These are phyloP conservation scores for Petrosia ficiformis DNA, from an alignment of 37 sponge, comb jelly and placozoan genomes.

Conservation along the genomic window DNA sequence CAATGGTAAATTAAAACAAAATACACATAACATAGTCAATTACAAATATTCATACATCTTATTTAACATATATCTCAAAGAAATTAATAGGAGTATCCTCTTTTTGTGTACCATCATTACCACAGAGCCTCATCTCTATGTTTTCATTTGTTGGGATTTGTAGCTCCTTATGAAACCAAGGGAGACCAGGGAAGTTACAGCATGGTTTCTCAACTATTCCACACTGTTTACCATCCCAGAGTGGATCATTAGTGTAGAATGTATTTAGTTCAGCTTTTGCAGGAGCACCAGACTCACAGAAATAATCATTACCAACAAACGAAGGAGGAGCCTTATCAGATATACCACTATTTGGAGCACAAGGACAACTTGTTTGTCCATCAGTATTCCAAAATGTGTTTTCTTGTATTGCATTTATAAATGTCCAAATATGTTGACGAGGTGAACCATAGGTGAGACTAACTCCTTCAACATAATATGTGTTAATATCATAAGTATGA, in stretches of 20 bases:
- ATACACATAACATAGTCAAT: too few species aligned
- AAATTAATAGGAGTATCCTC: not conserved
- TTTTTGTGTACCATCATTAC: not conserved
- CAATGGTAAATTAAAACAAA: too few species aligned
- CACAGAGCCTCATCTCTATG: not conserved
- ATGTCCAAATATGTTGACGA: slow-evolving; percentile 27
- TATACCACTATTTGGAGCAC: not conserved
- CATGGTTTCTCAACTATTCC: not conserved
- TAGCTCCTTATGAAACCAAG: slow-evolving; percentile 2
- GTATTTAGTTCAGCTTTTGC: not conserved
- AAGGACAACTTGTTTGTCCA: slow-evolving; percentile 11
- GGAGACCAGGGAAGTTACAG: not conserved
- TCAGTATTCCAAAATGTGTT: not conserved
- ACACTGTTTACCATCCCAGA: slow-evolving; percentile 21
- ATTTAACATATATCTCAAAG: not conserved
- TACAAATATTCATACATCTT: too few species aligned
- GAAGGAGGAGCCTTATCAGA: not conserved
- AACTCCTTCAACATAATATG: slow-evolving; percentile 20
- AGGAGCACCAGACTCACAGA: slow-evolving; percentile 26
- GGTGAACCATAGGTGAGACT: slow-evolving; percentile 41
- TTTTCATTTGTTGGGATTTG: not conserved
- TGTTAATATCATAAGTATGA: not conserved
- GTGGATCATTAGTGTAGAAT: slow-evolving; percentile 9
- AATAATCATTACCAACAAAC: slow-evolving; percentile 31
- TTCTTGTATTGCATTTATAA: slow-evolving; percentile 5